These are phyloP conservation scores for Archocentrus centrarchus DNA, from an alignment of 2,113 vertebrate genomes.

Conservation along the genomic window DNA sequence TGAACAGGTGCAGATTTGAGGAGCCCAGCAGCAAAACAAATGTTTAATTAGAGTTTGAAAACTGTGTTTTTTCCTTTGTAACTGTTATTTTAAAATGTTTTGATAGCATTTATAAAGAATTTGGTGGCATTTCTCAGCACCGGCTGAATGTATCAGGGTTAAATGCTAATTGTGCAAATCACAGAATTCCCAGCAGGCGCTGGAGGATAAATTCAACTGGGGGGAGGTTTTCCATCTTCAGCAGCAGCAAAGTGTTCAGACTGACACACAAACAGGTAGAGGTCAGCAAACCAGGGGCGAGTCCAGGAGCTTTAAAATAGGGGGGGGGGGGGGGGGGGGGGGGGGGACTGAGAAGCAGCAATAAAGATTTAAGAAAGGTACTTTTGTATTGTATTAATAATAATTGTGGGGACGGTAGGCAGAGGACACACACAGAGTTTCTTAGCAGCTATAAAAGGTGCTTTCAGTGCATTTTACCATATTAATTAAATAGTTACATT, in stretches of 20 bases:
- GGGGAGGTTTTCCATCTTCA: too few species aligned
- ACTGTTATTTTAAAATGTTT: background rate
- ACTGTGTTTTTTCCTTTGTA: background rate
- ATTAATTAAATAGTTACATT: background rate
- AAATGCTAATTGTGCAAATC: background rate
- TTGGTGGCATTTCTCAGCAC: background rate
- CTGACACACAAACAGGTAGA: too few species aligned
- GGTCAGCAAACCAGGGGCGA: too few species aligned
- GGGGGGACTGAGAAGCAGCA: too few species aligned
- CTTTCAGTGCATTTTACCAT: background rate
- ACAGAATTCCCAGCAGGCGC: background rate
- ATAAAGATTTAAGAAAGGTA: too few species aligned
- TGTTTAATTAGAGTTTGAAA: background rate
- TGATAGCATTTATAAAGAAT: background rate
- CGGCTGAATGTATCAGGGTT: background rate
- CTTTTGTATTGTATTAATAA: too few species aligned
- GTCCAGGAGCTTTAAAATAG: too few species aligned
- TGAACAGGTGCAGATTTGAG: background rate
- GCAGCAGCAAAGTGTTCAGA: too few species aligned
- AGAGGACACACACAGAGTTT: background rate
- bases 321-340: too few species aligned
- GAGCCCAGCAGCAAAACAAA: background rate
- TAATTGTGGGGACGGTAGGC: too few species aligned
- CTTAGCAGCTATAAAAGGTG: background rate
- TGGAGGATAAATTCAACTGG: too few species aligned